Percentiles rank a stretch among this genome's conserved stretches.
These are phyloP conservation scores for Tenthredo distinguenda DNA, from an alignment of 2,888 invertebrate genomes.

Conservation along the genomic window DNA sequence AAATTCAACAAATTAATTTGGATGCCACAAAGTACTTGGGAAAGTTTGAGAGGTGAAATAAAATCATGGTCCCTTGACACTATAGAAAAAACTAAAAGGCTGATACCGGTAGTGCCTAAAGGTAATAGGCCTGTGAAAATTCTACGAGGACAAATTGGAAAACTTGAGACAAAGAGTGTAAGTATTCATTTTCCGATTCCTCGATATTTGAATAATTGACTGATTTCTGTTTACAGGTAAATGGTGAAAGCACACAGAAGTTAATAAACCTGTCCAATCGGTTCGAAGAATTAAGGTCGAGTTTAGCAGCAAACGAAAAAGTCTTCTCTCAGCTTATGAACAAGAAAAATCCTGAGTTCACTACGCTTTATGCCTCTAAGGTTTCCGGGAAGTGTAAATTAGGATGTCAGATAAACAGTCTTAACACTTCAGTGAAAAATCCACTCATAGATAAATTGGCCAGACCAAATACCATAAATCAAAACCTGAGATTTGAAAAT, in stretches of 20 bases:
- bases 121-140: constrained; percentile 52
- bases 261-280: constrained; percentile 57
- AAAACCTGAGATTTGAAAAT: constrained; percentile 67
- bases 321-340: constrained; percentile 54
- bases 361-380: constrained; percentile 59
- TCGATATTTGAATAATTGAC: constrained; percentile 25
- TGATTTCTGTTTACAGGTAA: constrained; percentile 61
- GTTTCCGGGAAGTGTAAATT: constrained; percentile 61
- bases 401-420: constrained; percentile 59
- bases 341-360: constrained; percentile 56
- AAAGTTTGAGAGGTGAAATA: constrained; percentile 60
- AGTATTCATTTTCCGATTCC: constrained; percentile 20
- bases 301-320: constrained; percentile 55
- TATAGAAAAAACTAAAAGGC: constrained; percentile 55
- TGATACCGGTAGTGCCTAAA: constrained; percentile 23
- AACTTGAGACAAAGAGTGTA: constrained; percentile 52
- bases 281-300: constrained; percentile 56
- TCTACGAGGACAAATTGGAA: constrained; percentile 58
- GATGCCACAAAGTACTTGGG: constrained; percentile 63
- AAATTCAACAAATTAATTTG: constrained; percentile 62
- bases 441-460: constrained; percentile 57
- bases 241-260: constrained; percentile 58
- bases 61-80: constrained; percentile 66
- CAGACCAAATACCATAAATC: constrained; percentile 56
- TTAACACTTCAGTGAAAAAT: constrained; percentile 55